phyloP scores from a whole-genome alignment of 1,140 invertebrate species.

The Dolichoris vasculosae region DNA sequence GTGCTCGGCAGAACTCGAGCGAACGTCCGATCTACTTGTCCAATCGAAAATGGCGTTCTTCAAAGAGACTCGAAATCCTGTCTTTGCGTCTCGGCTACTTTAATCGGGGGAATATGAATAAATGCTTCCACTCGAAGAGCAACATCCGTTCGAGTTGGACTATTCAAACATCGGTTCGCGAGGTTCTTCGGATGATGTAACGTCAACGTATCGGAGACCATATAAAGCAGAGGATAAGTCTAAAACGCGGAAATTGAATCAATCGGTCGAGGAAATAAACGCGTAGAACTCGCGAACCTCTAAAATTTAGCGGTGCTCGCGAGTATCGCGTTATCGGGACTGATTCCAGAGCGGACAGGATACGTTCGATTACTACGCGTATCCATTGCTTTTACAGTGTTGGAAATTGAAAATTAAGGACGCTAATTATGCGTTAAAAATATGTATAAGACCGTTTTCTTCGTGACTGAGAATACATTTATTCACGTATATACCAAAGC shows the following conservation, averaged over 20 bases:
- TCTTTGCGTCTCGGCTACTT: not conserved
- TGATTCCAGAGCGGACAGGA: too few relatives aligned
- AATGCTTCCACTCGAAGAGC: not conserved
- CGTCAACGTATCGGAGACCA: not conserved
- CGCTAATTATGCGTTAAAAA: not conserved
- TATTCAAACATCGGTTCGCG: not conserved
- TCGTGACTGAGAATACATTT: too few relatives aligned
- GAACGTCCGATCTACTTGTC: not conserved
- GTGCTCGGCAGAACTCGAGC: not conserved
- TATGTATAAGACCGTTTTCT: too few relatives aligned
- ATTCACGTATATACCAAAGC: too few relatives aligned
- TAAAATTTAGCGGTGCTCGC: not conserved
- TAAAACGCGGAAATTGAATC: not conserved
- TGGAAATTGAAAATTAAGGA: not conserved
- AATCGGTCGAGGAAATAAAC: not conserved
- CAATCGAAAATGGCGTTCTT: not conserved
- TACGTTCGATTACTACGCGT: conserved; percentile 60
- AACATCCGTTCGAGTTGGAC: not conserved
- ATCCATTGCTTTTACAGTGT: conserved; percentile 57
- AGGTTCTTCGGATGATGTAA: not conserved
- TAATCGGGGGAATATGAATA: not conserved
- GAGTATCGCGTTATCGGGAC: conserved; percentile 57
- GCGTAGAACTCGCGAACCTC: not conserved
- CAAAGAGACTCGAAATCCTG: not conserved
- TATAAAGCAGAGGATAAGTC: not conserved